Evolutionary conservation across 2,797 vertebrate genomes (phyloP), one percentile per base, ranked within the genome.

Genomic region (Rhinatrema bivittatum): DNA sequence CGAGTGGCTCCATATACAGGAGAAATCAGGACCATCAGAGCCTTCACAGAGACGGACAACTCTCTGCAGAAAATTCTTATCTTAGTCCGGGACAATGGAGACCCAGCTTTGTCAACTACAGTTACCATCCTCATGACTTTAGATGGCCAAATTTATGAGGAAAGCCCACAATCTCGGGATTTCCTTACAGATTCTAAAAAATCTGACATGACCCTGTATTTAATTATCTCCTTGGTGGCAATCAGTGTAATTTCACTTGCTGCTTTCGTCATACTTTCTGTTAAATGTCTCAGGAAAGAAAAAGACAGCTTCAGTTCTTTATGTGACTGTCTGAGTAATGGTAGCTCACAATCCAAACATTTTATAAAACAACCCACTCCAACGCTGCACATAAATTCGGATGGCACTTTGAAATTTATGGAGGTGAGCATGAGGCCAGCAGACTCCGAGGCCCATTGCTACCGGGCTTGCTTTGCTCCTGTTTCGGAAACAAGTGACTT

Each of bases 381-480:
- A 79, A 95, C 84, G 71, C 88, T 70, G 63, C 96, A 97, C 58
- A 83, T 97, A 37, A 97, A 90, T 67, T 86, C 91, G 1, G 94
- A 98, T 5, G 94, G 92, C 58, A 96, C 95, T 2, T 90, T 98
- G 36, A 88, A 92, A 48, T 95, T 97, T 53, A 91, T 98, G 93
- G 95, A 98, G 71, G 94, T 97, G 42, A 92, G 93, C 5, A 84
- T 95, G 46, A 85, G 87, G 16, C 70, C 87, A 51, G 76, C 89
- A 29, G 88, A 91, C 14, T 65, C 88, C 1, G 85, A 89, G 50
- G 88, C 82, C 30, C 91, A 87, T 33, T 87, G 87, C 59, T 94
- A 96, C 59, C 76, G 90, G 66, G 90, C 91, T 19, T 91, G 88
- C 68, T 93, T 91, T 63, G 89, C 94, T 21, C 90, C 89, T 7